Base-by-base conservation (phyloP, 2,797 vertebrate species). In the Chaenodraco wilsoni region DNA sequence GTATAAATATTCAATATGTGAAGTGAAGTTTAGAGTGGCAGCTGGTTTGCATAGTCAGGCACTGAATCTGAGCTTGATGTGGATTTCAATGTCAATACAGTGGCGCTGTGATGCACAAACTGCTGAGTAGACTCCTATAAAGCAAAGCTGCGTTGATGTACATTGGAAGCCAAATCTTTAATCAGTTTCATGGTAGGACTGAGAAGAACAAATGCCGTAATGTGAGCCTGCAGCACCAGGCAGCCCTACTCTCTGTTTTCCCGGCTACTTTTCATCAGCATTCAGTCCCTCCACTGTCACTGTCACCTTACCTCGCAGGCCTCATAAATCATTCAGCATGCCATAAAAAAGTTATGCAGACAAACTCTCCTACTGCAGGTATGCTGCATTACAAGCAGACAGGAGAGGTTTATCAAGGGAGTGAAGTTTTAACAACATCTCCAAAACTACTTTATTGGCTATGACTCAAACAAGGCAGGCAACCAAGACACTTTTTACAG, bases 241-340 rank as follows among this genome's bases (percentile, higher is more conserved):
- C 81, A 71, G 76, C 72, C 19, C 46, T 61, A 69, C 60, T 83
- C 68, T 81, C 56, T 76, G 69, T 77, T 76, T 74, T 63, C 58
- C 49, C 80, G 57, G 51, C 55, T 55, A 49, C 60, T 72, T 68
- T 84, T 51, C 44, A 63, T 31, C 62, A 65, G 40, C 62, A 58
- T 72, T 73, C 64, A 45, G 58, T 57, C 72, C 10, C 61, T 74
- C 59, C 64, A 80, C 83, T 88, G 15, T 87, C 81, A 70, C 84
- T 89, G 90, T 92, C 88, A 94, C 84, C 84, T 88, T 87, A 95
- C 79, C 92, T 89, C 70, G 41, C 57, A 17, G 33, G 78, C 70
- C 73, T 86, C 76, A 93, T 95, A 73, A 92, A 95, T 94, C 81
- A 93, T 95, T 94, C 87, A 95, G 84, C 49, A 50, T 51, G 19